Conservation (phyloP, 2,113 vertebrate species). For the Halcyon senegalensis region DNA sequence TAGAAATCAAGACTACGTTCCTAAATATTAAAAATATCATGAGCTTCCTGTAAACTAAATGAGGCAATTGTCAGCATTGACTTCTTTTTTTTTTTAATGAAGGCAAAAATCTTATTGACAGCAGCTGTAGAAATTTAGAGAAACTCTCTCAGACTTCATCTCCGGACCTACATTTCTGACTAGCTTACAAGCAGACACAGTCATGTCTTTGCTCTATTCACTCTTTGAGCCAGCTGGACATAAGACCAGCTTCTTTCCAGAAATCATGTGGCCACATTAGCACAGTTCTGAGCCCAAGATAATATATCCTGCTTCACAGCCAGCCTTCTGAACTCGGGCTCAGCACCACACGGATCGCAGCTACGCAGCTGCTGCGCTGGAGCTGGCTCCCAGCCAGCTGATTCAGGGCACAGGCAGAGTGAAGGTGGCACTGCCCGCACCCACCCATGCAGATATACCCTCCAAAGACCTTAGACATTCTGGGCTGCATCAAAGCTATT, state of each 20-base stretch:
- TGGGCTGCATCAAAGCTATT: neutral
- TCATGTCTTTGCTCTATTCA: neutral
- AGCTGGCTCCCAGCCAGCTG: neutral
- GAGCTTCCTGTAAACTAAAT: neutral
- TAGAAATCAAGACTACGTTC: neutral
- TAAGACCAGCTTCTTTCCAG: constrained; percentile 4
- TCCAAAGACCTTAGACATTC: neutral
- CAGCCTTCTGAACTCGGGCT: neutral
- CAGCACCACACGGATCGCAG: rapidly evolving
- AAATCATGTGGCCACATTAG: neutral
- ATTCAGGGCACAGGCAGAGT: neutral
- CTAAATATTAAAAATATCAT: neutral
- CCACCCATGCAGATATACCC: neutral
- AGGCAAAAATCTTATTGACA: neutral
- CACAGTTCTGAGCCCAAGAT: neutral
- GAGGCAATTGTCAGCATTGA: neutral
- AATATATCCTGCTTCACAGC: neutral
- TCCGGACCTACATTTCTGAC: neutral
- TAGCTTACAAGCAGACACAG: neutral
- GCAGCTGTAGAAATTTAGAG: neutral
- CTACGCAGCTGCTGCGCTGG: neutral
- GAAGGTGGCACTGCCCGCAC: neutral
- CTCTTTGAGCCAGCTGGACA: neutral
- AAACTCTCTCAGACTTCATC: neutral
- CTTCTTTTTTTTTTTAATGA: neutral